phyloP scores from a whole-genome alignment of 2,113 vertebrate species.

The Anser brachyrhynchus region DNA sequence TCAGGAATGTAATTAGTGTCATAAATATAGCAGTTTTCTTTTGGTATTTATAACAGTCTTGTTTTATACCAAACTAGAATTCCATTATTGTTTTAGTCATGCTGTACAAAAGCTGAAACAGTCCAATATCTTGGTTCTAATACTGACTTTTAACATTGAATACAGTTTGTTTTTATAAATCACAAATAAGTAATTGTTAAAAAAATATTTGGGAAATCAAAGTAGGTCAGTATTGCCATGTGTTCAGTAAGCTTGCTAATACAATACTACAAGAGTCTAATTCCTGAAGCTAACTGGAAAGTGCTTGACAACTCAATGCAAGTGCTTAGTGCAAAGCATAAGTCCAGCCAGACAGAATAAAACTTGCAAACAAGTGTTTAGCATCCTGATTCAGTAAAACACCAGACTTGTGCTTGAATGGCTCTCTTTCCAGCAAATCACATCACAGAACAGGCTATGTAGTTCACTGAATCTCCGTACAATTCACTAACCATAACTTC shows the following conservation, averaged over 20 bases:
- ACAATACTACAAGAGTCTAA: neutral
- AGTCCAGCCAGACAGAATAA: neutral
- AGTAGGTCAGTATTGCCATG: neutral
- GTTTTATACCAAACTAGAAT: neutral
- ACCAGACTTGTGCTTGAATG: neutral
- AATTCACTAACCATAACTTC: neutral
- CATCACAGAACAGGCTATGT: neutral
- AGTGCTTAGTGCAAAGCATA: neutral
- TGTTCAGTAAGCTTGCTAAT: neutral
- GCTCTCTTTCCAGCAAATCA: neutral
- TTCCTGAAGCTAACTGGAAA: neutral
- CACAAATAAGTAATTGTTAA: neutral
- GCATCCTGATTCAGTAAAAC: neutral
- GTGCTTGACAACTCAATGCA: neutral
- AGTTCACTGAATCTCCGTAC: neutral
- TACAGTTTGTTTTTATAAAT: neutral
- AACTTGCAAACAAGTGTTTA: neutral
- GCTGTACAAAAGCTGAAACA: neutral
- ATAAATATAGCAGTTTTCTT: neutral
- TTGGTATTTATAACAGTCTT: neutral
- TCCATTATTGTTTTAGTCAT: neutral
- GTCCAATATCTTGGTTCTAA: neutral
- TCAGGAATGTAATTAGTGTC: neutral
- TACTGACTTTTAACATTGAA: neutral
- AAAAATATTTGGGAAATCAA: neutral